Percentiles rank a stretch among this genome's conserved stretches.
Evolutionary conservation across 2,113 vertebrate genomes (phyloP).

Genomic region (Corydoras sp.): DNA sequence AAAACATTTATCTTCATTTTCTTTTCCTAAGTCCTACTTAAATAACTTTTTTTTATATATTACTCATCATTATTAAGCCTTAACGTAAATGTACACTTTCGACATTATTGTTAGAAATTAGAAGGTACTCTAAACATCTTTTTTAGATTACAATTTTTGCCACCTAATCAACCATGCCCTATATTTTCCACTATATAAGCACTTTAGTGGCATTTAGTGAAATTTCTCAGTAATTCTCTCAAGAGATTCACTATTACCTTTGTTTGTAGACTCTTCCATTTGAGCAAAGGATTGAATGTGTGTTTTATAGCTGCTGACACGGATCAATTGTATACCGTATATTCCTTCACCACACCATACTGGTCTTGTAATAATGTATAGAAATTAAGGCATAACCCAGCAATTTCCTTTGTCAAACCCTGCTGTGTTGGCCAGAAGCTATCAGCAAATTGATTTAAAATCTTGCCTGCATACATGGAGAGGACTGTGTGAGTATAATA

Average conservation of each 20-base stretch:
- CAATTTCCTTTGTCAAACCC: background rate
- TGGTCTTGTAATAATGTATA: background rate
- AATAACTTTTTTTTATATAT: too few relatives aligned
- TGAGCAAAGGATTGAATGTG: background rate
- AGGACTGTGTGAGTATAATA: background rate
- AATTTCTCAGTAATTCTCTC: conserved; percentile 3
- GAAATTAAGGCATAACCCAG: background rate
- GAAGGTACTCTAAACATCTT: too few relatives aligned
- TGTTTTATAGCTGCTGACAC: background rate
- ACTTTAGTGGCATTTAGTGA: background rate
- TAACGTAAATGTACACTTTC: too few relatives aligned
- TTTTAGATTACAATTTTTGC: too few relatives aligned
- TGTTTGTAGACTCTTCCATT: too few relatives aligned
- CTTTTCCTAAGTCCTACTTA: background rate
- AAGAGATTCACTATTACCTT: background rate
- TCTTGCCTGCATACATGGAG: background rate
- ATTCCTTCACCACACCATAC: background rate
- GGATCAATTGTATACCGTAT: background rate
- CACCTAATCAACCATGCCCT: too few relatives aligned
- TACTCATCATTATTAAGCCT: too few relatives aligned
- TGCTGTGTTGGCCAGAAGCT: background rate
- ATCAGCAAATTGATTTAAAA: conserved; percentile 6
- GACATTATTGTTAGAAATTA: too few relatives aligned
- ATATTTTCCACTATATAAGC: background rate
- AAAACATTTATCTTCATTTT: background rate